phyloP scores from a whole-genome alignment of 2,113 vertebrate species.

The Balaeniceps rex region DNA sequence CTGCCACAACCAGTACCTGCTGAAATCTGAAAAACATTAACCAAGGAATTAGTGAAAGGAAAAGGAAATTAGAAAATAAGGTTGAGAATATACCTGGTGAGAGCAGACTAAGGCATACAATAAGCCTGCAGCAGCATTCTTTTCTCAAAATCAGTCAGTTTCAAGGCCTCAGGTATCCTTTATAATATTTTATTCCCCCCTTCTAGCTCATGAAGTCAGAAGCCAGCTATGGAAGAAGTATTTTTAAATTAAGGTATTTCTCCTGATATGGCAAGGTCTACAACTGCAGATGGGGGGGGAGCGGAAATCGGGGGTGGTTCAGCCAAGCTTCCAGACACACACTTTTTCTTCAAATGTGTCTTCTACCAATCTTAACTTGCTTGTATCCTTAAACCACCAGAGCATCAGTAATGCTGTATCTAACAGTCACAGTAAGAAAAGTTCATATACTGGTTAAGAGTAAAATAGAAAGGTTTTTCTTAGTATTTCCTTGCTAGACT shows the following conservation, averaged over 20 bases:
- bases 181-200: neutral
- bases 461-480: neutral
- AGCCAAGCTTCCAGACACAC: neutral
- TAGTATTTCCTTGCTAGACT: neutral
- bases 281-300: neutral
- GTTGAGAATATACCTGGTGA: neutral
- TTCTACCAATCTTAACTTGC: neutral
- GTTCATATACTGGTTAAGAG: neutral
- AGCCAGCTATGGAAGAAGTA: neutral
- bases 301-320: fast-evolving
- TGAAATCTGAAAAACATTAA: neutral
- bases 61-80: neutral
- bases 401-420: neutral
- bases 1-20: neutral
- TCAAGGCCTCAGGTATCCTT: neutral
- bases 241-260: neutral
- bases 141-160: neutral
- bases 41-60: neutral
- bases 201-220: neutral
- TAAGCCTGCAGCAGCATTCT: neutral
- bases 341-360: neutral
- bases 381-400: neutral
- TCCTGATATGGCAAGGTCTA: neutral
- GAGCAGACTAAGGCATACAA: neutral
- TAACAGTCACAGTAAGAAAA: neutral